Percentiles rank a stretch among this genome's conserved stretches.
These are phyloP conservation scores for Neomonachus schauinslandi DNA, from an alignment of 2,113 vertebrate genomes.

Conservation along the genomic window DNA sequence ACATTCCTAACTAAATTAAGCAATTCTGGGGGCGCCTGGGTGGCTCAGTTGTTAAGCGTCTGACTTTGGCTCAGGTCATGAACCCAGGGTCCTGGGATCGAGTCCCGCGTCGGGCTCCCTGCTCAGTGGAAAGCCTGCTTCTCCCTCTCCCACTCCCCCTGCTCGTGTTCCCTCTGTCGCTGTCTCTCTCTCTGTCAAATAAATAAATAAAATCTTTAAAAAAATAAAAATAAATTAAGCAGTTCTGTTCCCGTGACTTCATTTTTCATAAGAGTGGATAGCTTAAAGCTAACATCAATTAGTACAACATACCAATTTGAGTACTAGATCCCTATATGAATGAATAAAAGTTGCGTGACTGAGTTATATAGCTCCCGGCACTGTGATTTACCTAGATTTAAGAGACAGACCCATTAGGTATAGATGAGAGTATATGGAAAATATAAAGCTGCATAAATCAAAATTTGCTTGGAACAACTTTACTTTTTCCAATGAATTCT, in stretches of 20 bases:
- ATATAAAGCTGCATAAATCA: background rate
- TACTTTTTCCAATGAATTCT: background rate
- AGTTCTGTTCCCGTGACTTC: background rate
- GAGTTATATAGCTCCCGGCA: no score
- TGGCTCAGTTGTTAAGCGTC: no score
- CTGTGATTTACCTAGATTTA: background rate
- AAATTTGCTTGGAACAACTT: background rate
- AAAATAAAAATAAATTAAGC: background rate
- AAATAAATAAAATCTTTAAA: no score
- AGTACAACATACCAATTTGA: background rate
- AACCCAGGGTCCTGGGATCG: no score
- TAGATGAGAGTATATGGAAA: background rate
- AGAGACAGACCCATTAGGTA: no score
- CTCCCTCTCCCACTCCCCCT: no score
- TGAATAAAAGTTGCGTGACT: background rate
- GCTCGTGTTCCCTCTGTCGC: no score
- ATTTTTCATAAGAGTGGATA: background rate
- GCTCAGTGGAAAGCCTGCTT: no score
- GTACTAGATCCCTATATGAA: background rate
- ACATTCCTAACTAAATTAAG: background rate
- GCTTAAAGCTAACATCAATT: background rate
- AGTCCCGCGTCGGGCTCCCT: no score
- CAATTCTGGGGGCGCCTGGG: background rate
- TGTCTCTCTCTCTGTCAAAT: no score
- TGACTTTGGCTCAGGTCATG: no score